Evolutionary conservation across 2,797 vertebrate genomes (phyloP), one percentile per base, ranked within the genome.

Genomic region (Chloroceryle inda): DNA sequence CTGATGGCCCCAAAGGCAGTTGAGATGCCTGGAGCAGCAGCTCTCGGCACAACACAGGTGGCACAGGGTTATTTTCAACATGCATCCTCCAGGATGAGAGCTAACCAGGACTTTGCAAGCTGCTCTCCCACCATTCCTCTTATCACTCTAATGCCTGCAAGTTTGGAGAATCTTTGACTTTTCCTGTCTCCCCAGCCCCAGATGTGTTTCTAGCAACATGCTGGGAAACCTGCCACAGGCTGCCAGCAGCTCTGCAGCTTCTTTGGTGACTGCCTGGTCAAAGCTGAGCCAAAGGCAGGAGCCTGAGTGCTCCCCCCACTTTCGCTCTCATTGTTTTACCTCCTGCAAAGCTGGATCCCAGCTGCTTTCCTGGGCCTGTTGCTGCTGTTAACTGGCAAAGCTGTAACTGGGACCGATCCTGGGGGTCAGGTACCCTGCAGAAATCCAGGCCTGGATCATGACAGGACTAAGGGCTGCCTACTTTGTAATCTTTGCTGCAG

Each of bases 11-110:
- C 2, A 0, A 67, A 45, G 31, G 31, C 55, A 68, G n/a, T 13
- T 1, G 1, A 31, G 42, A 31, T 72, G 42, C 37, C 21, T 1
- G 0, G 26, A 49, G 27, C 8, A 1, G 50, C 2, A 0, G 33
- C 20, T 83, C 44, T 55, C 18, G 38, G 38, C 40, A 42, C 45
- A 59, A 49, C 0, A 0, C 50, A 22, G 21, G 13, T 12, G 15
- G 20, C 61, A 63, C 1, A 7, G 49, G 21, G 31, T 49, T 85
- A 22, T 40, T 63, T 58, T 50, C 80, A 42, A 47, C 11, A 13
- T 3, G 8, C 14, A 37, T 23, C 38, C 71, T 55, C 45, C 5
- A 2, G 55, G 81, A n/a, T 35, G 24, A 74, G 61, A 64, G 35
- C n/a, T 22, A 82, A 44, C 44, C 24, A 74, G 11, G 50, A 53